Percentiles rank a stretch among this genome's conserved stretches.
phyloP scores from a whole-genome alignment of 2,797 vertebrate species.

The Cichlasoma orientale region DNA sequence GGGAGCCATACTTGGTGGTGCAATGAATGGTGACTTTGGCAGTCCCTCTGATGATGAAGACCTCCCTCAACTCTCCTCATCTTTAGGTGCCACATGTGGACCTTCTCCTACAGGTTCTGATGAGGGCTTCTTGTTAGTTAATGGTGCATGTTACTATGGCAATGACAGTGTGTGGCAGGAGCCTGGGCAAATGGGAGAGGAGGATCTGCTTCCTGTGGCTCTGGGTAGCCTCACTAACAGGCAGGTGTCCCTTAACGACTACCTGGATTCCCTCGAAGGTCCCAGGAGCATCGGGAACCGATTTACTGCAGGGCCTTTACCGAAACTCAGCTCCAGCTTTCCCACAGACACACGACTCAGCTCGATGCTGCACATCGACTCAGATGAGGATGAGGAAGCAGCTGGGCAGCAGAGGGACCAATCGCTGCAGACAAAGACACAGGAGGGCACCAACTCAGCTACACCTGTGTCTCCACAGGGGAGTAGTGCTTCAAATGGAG shows the following conservation, averaged over 20 bases:
- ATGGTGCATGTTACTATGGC: constrained; percentile 56
- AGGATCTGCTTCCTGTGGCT: constrained; percentile 60
- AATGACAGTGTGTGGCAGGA: constrained; percentile 61
- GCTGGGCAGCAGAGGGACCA: constrained; percentile 74
- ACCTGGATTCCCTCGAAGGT: constrained; percentile 88
- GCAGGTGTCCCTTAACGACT: constrained; percentile 92
- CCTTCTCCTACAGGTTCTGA: constrained; percentile 84
- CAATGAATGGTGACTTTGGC: constrained; percentile 90
- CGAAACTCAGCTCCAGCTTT: constrained; percentile 94
- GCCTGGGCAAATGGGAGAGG: constrained; percentile 12
- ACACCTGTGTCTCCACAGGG: neutral
- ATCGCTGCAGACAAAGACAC: constrained; percentile 67
- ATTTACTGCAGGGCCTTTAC: constrained; percentile 82
- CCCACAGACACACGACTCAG: constrained; percentile 95
- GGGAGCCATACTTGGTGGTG: constrained; percentile 81
- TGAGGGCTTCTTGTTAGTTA: constrained; percentile 83
- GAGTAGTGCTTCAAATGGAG: neutral
- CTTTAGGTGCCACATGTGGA: constrained; percentile 44
- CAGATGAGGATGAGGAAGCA: constrained; percentile 93
- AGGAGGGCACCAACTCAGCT: constrained; percentile 62
- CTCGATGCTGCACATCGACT: constrained; percentile 97
- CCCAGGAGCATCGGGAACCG: constrained; percentile 76
- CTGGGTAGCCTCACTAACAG: constrained; percentile 74
- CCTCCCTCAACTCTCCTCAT: constrained; percentile 74
- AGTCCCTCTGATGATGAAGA: constrained; percentile 96